Conservation (phyloP, 2,888 invertebrate genomes). For the Leptopilina myrica region DNA sequence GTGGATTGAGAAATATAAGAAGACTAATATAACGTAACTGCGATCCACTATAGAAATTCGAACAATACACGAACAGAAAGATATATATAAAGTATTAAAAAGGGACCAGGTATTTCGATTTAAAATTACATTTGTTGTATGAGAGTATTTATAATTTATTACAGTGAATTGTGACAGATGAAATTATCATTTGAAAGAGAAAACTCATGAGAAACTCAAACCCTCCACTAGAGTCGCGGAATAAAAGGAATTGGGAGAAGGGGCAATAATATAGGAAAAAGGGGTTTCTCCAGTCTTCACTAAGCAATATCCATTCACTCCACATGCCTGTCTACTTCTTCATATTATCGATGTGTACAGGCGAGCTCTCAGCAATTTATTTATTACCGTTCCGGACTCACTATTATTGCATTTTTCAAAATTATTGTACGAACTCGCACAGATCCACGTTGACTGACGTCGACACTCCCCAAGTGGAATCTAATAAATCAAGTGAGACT, state of each 20-base stretch:
- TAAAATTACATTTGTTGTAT: too few relatives aligned
- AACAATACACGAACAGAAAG: too few relatives aligned
- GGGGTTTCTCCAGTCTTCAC: constrained; percentile 70
- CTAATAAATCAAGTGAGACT: constrained; percentile 35
- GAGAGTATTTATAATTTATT: too few relatives aligned
- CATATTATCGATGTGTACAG: constrained; percentile 72
- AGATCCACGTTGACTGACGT: constrained; percentile 53
- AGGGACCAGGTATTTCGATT: too few relatives aligned
- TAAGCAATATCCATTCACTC: constrained; percentile 75
- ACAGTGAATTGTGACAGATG: background rate
- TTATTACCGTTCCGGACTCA: constrained; percentile 74
- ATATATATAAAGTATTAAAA: too few relatives aligned
- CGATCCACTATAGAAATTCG: too few relatives aligned
- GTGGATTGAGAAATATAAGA: too few relatives aligned
- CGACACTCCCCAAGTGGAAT: background rate
- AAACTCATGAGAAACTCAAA: constrained; percentile 49
- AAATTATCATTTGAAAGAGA: constrained; percentile 3
- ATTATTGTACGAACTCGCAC: constrained; percentile 52
- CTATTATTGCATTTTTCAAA: constrained; percentile 76
- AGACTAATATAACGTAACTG: too few relatives aligned
- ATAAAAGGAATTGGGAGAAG: constrained; percentile 63
- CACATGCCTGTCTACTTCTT: constrained; percentile 73
- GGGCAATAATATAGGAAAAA: constrained; percentile 75
- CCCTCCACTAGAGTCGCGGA: constrained; percentile 54
- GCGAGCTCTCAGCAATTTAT: constrained; percentile 75